Evolutionary conservation across 2,888 invertebrate species (phyloP), one percentile per base, ranked within the genome.

Genomic region (Napeogenes sylphis): DNA sequence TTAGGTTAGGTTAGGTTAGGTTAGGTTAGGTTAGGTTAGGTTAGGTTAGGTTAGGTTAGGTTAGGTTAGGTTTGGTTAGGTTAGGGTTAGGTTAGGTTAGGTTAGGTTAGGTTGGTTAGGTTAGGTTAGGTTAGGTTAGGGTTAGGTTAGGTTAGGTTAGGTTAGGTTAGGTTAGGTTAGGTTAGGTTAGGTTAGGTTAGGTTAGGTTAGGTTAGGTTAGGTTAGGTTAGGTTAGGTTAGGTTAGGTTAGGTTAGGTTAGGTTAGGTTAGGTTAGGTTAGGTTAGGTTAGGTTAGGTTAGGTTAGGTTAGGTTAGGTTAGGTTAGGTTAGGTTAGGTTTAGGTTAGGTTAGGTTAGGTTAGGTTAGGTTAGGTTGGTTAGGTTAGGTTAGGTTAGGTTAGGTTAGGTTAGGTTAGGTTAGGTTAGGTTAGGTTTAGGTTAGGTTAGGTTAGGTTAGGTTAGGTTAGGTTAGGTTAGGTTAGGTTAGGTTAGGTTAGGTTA

Each of bases 1-100:
- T 68, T 68, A 65, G 66, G 66, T 66, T 68, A 62, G 66, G 66
- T 68, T 68, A 65, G 66, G 65, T 68, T 66, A 65, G 66, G 66
- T 69, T 69, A 65, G 67, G 65, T 68, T 68, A 61, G 65, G 65
- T 68, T 66, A 59, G 64, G 64, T 67, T 67, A 60, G 64, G 62
- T 67, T 67, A 62, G 64, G 64, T 67, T 67, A 59, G 62, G 64
- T 67, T 67, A 62, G 64, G 64, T 67, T 67, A 59, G 64, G 64
- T 66, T 66, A 66, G 66, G 66, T 66, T 66, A 64, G 66, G 66
- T 66, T 66, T 57, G 66, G 64, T 64, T 62, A 59, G 64, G 63
- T 59, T 62, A 57, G 64, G 51, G 5, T 51, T 8, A 13, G 51
- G 5, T 51, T 8, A 13, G 62, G 59, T 63, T 62, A 58, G 62